A percentile compares a stretch with the other conserved stretches of the same genome.
phyloP scores from a whole-genome alignment of 2,888 invertebrate genomes.

The Drosophila nr. medialis region DNA sequence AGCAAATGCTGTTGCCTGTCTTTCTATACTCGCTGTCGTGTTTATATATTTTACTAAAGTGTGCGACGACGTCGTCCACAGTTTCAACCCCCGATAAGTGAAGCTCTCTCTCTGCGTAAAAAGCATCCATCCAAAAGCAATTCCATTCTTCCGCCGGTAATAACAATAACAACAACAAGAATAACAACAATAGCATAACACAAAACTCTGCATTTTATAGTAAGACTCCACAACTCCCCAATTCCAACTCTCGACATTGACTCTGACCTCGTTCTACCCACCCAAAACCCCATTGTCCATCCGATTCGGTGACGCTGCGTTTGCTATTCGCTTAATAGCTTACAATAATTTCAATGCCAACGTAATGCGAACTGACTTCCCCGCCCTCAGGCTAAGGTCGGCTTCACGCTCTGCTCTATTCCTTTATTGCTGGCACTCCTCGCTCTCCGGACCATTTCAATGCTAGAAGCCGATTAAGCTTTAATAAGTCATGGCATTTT shows the following conservation, averaged over 20 bases:
- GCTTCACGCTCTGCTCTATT: constrained; percentile 8
- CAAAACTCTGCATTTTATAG: constrained; percentile 58
- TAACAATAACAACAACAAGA: constrained; percentile 58
- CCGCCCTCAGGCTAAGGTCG: background rate
- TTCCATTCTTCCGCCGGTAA: constrained; percentile 71
- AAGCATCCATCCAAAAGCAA: constrained; percentile 67
- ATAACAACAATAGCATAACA: constrained; percentile 37
- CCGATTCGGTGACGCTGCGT: background rate
- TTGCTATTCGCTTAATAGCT: constrained; percentile 57
- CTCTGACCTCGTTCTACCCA: constrained; percentile 43
- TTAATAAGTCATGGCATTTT: constrained; percentile 53
- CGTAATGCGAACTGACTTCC: constrained; percentile 21
- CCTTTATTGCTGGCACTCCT: constrained; percentile 8
- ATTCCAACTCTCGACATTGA: constrained; percentile 27
- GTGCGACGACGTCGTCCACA: constrained; percentile 31
- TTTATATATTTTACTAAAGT: constrained; percentile 42
- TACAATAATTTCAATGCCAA: constrained; percentile 68
- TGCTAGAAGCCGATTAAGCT: constrained; percentile 37
- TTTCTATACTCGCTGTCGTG: background rate
- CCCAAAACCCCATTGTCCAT: constrained; percentile 1
- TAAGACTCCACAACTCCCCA: constrained; percentile 9
- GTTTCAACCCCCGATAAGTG: constrained; percentile 49
- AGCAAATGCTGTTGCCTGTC: constrained; percentile 11
- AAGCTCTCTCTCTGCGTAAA: constrained; percentile 20
- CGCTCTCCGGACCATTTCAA: constrained; percentile 16